Evolutionary conservation across 2,888 invertebrate species (phyloP).

Genomic region (Nomada hirtipes): DNA sequence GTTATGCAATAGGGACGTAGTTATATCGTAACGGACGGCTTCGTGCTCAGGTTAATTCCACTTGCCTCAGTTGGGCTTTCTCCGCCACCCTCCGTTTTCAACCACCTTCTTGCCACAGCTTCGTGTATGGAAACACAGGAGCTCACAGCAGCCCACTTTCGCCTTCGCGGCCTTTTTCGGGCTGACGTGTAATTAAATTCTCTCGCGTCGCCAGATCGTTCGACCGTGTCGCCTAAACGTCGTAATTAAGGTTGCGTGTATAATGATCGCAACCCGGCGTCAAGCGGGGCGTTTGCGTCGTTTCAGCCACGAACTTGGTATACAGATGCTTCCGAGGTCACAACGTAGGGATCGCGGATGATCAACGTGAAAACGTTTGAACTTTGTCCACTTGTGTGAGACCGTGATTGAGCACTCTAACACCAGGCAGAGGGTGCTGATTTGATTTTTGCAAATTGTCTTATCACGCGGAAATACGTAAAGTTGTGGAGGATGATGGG

Average conservation of each 20-base stretch:
- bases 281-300: constrained; percentile 47
- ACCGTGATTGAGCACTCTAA: neutral
- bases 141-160: constrained; percentile 58
- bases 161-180: constrained; percentile 65
- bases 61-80: constrained; percentile 40
- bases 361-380: constrained; percentile 41
- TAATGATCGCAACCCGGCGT: constrained; percentile 54
- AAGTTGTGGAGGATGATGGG: neutral
- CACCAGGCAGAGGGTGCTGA: neutral
- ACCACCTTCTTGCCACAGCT: constrained; percentile 44
- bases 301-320: constrained; percentile 19
- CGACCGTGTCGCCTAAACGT: constrained; percentile 68
- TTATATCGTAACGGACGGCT: constrained; percentile 36
- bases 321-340: neutral
- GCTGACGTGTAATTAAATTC: constrained; percentile 70
- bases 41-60: constrained; percentile 57
- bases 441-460: neutral
- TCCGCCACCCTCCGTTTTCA: constrained; percentile 50
- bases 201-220: constrained; percentile 72
- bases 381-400: constrained; percentile 10
- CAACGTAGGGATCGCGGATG: constrained; percentile 6
- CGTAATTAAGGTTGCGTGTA: constrained; percentile 66
- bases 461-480: neutral
- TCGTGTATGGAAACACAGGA: constrained; percentile 17
- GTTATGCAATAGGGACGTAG: constrained; percentile 39